Base-by-base conservation (phyloP, 2,113 vertebrate genomes). In the Strix uralensis region DNA sequence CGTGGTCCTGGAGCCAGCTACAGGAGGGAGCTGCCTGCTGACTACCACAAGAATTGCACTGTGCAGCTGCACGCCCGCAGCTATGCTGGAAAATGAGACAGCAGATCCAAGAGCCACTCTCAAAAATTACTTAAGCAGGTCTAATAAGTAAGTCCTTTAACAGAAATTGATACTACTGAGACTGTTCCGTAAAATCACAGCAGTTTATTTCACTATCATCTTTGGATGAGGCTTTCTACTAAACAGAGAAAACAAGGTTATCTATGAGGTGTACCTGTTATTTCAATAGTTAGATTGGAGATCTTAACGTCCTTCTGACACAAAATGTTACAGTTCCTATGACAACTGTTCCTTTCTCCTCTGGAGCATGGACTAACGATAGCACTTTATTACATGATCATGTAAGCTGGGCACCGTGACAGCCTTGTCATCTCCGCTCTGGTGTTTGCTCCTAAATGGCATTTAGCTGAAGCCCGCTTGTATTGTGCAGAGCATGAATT, bases 281-380 rank as follows among this genome's bases (percentile, higher is more conserved):
- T 70, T 91, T 80, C 54, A 90, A 67, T 89, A 89, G 94, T 91
- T 88, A 86, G 71, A 89, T 66, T 51, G 81, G 52, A 91, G 90
- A 77, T 75, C 81, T 85, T 92, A 61, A 74, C 2, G 15, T 70
- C 72, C 70, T 89, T 72, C 54, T 4, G 46, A 61, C 74, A 92
- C 42, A 80, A 85, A 95, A 82, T 54, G 70, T 80, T 79, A 34
- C 87, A 55, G 93, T 97, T 97, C 97, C 96, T 96, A 96, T 95
- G 97, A 97, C 96, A 97, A 96, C 97, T 95, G n/a, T 70, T 81
- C 62, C 38, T 54, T 32, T 94, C 52, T 69, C 36, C 89, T 90
- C 67, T 55, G 78, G 74, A 88, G 84, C 81, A 65, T 6, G 74
- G 87, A 21, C 81, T 94, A 88, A 95, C 0, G 8, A 70, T 4